Evolutionary conservation across 2,113 vertebrate species (phyloP), one percentile per base, ranked within the genome.

Genomic region (Candoia aspera): DNA sequence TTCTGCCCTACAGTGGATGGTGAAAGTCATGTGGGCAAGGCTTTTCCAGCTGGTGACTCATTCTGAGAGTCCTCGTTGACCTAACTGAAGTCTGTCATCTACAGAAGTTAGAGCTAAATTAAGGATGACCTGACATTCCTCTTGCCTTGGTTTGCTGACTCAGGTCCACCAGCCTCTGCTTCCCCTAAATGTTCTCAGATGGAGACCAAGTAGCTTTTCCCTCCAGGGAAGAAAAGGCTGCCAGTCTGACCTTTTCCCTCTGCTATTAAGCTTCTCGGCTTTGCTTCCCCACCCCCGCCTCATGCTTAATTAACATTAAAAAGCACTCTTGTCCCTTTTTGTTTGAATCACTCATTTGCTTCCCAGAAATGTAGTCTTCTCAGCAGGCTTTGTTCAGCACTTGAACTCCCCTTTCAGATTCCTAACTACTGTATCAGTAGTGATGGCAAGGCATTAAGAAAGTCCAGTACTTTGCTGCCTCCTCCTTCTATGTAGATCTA

Each of bases 271-370:
- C 53, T 42, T 11, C 33, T 42, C 37, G 33, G 73, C 73, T 79
- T 79, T 21, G 33, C 73, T 79, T 42, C 73, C 49, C 26, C 33
- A 8, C 49, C 6, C 49, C 23, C 24, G 46, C 17, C 55, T 87
- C 26, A 73, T 33, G 85, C 33, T 73, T 57, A 87, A 91, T 87
- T 73, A 87, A 87, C 60, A 87, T 91, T 87, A 91, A 55, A 62
- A 91, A 53, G 46, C 19, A 53, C 26, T 85, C 58, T 33, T 91
- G 84, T 64, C 83, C 59, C 58, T 46, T 91, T 86, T 85, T 91
- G 84, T 84, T 91, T 64, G 84, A 91, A 91, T 59, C 49, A 86
- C 59, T 60, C 58, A 54, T 29, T 62, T 33, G 26, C 54, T 84
- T 86, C 84, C 29, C 19, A 64, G 59, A 91, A 86, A 91, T 37